Base-by-base conservation (phyloP, 2,797 vertebrate genomes). In the Nyctibius grandis region DNA sequence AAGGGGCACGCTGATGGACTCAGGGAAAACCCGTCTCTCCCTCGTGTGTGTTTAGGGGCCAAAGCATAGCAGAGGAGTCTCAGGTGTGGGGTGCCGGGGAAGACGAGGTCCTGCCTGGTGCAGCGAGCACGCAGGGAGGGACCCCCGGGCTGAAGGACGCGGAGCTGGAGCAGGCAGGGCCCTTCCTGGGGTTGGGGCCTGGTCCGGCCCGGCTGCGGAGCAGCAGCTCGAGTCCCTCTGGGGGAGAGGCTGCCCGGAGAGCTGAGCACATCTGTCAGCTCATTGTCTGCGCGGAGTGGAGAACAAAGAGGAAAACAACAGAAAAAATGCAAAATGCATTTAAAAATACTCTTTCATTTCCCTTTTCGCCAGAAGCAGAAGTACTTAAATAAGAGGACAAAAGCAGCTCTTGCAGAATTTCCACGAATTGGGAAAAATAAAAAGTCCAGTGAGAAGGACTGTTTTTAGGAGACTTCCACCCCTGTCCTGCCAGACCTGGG, bases 361-460 rank as follows among this genome's bases (percentile, higher is more conserved):
- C 96, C 95, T 95, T 97, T 96, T 95, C 0, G 91, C 96, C 94
- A 97, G 95, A 96, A 95, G 95, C 96, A 97, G 96, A 96, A 96
- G 96, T 89, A 33, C 93, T 95, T 91, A 96, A 96, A 92, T 91
- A 92, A 78, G 86, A 92, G 85, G 95, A 96, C 90, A 96, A 96
- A 95, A 85, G 93, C 93, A 83, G 84, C 91, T 92, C 84, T 96
- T 96, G 88, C 93, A 95, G 96, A 59, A 86, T 93, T 95, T 96
- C 95, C 96, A 96, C 88, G 92, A 93, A 88, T 1, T 74, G 74
- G 94, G 92, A 95, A 92, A 92, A 95, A 92, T 78, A 45, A 75
- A 47, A 85, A 83, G 60, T 90, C 57, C 73, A 93, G 53, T 65
- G 74, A 92, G 93, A 57, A 93, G 89, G 45, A 53, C 28, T 61